phyloP scores from a whole-genome alignment of 1,140 invertebrate species.

The Orius insidiosus region DNA sequence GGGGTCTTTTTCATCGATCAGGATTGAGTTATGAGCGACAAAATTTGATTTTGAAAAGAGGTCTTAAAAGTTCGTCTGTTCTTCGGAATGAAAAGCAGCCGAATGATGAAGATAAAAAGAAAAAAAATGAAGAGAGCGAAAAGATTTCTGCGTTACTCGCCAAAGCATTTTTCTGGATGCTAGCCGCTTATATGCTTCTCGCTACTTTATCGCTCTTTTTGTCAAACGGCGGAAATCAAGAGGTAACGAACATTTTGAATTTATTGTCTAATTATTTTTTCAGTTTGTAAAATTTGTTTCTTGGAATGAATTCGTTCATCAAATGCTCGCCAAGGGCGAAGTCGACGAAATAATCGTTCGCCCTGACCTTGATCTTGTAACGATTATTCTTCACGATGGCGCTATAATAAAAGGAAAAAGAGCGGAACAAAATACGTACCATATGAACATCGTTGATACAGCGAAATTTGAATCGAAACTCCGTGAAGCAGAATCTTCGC shows the following conservation, averaged over 20 bases:
- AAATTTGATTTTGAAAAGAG: slow-evolving; percentile 1
- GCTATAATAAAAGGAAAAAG: slow-evolving; percentile 70
- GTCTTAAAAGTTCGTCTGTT: slow-evolving; percentile 5
- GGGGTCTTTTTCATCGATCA: slow-evolving; percentile 13
- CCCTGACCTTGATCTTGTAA: slow-evolving; percentile 66
- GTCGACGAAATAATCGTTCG: slow-evolving; percentile 72
- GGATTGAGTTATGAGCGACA: slow-evolving; percentile 6
- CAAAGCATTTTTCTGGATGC: slow-evolving; percentile 57
- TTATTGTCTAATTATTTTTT: slow-evolving; percentile 11
- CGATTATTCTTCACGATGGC: slow-evolving; percentile 65
- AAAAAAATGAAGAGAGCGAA: slow-evolving; percentile 40
- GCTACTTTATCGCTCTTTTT: slow-evolving; percentile 49
- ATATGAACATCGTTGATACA: slow-evolving; percentile 69
- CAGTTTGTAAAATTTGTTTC: slow-evolving; percentile 49
- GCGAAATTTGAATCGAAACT: slow-evolving; percentile 77
- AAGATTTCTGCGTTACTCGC: slow-evolving; percentile 42
- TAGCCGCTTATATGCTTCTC: slow-evolving; percentile 52
- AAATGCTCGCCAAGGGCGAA: slow-evolving; percentile 84
- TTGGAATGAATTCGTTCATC: slow-evolving; percentile 89
- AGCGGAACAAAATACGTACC: slow-evolving; percentile 43
- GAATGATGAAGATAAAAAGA: slow-evolving; percentile 17
- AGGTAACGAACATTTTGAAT: slow-evolving; percentile 29
- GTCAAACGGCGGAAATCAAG: slow-evolving; percentile 50
- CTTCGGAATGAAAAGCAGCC: slow-evolving; percentile 1
- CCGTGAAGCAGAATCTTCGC: slow-evolving; percentile 53